Base-by-base conservation (phyloP, 1,140 invertebrate genomes). In the Platyura marginata region DNA sequence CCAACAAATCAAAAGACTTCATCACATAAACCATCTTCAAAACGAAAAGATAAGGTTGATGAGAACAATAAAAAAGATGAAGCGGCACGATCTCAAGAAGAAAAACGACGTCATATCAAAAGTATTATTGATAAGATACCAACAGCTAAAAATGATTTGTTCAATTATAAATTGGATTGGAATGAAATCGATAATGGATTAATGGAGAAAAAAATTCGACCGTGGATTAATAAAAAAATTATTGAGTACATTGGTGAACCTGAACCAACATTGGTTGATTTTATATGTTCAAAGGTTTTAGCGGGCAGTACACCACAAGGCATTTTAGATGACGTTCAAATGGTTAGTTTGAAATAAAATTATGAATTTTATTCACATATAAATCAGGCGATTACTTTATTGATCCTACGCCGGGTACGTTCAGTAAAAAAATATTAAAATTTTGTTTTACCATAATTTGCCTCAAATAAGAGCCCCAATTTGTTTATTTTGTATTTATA, bases 201-300 rank as follows among this genome's bases (percentile, higher is more conserved):
- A 49, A 96, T 98, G 87, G 91, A 97, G 62, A 89, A 87, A 57
- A 77, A 93, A 59, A 95, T 98, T 62, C 77, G 90, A 51, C 94
- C 94, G 39, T 98, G 95, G 95, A 93, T 98, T 44, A 96, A 95
- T 65, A 98, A 98, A 66, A 98, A 98, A 67, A 97, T 98, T 47
- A 84, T 96, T 47, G 93, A 98, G 69, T 98, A 98, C 66, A 97
- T 98, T 59, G 95, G 95, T 36, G 95, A 98, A 64, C 93, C 94
- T 32, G 95, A 98, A 66, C 88, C 89, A n/a, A 93, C 91, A 10
- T 67, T 98, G 41, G 90, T 96, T 10, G 91, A 97, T 68, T 98
- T 98, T 69, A 97, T 98, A 57, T 98, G 94, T 69, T 90, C 90
- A 50, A 96, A 97, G 72, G 88, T 98, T 40, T 73, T 94, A 63